Evolutionary conservation across 1,140 invertebrate genomes (phyloP).

Genomic region (Drosophila varians): DNA sequence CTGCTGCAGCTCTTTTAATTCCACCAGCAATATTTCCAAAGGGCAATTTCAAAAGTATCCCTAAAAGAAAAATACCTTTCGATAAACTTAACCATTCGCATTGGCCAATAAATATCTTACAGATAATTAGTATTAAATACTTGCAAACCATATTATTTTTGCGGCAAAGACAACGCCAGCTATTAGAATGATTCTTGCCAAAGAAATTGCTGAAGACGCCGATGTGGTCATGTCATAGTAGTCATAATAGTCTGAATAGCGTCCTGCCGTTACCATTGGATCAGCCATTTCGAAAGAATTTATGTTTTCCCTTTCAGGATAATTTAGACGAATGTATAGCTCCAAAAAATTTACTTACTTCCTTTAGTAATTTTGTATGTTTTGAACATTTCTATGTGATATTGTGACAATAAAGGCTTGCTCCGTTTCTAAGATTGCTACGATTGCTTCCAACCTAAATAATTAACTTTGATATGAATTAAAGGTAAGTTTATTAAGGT

Average conservation of each 20-base stretch:
- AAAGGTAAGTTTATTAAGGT: background rate
- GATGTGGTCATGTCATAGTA: background rate
- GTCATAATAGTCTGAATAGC: background rate
- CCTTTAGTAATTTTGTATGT: background rate
- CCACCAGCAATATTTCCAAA: slow-evolving; percentile 27
- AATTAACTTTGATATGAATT: background rate
- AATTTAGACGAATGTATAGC: too few relatives aligned
- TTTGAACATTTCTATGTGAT: background rate
- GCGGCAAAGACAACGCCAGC: background rate
- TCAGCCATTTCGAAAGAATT: background rate
- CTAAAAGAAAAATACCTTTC: background rate
- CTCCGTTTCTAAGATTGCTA: background rate
- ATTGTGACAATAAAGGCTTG: background rate
- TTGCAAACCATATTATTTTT: background rate
- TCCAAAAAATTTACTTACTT: background rate
- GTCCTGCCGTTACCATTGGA: background rate
- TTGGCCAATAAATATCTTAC: too few relatives aligned
- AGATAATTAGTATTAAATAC: too few relatives aligned
- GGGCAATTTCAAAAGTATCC: background rate
- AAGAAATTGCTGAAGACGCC: background rate
- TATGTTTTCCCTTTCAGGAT: background rate
- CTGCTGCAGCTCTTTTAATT: slow-evolving; percentile 36
- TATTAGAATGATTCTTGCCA: background rate
- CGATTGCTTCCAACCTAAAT: background rate
- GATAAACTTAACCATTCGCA: background rate